Evolutionary conservation across 1,140 invertebrate species (phyloP), one percentile per base, ranked within the genome.

Genomic region (Danaus plexippus): DNA sequence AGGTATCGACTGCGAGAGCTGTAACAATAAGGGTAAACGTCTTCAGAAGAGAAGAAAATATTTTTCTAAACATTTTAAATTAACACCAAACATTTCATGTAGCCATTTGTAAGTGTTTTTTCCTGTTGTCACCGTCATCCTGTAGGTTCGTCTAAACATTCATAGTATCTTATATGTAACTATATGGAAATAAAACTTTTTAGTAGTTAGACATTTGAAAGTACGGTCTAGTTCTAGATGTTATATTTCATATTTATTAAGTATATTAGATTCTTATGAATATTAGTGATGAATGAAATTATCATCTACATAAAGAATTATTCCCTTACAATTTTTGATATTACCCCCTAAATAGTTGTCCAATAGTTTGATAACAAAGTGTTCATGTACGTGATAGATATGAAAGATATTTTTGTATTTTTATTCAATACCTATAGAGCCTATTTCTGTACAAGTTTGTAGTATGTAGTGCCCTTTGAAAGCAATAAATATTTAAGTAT

Each of bases 41-140:
- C 74, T 78, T 78, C 72, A 71, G 59, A 70, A 76, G 62, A 75
- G 63, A 72, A 70, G 60, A 66, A 73, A 66, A 79, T 86, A 86
- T 86, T 86, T 85, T 86, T 86, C 80, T 86, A 86, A 81, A 83
- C 80, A 79, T 86, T 86, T 80, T 78, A 73, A 82, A 32, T 44
- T 81, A 71, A 79, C 73, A 75, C 67, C 64, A 6, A 64, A 63
- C 68, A 74, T 69, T 71, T 77, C 61, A 59, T 71, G 62, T 66
- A 61, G 66, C 69, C 72, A 70, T 80, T 70, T 77, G 60, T 76
- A 70, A 67, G 49, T 68, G 59, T 80, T 77, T 73, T 67, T 78
- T 74, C 69, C 74, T 59, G 67, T 78, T 75, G 61, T 65, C 69
- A 74, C 73, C 44, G 51, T 64, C 58, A 62, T 66, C 64, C 59